phyloP scores from a whole-genome alignment of 2,113 vertebrate species.

The Pao palembangensis region DNA sequence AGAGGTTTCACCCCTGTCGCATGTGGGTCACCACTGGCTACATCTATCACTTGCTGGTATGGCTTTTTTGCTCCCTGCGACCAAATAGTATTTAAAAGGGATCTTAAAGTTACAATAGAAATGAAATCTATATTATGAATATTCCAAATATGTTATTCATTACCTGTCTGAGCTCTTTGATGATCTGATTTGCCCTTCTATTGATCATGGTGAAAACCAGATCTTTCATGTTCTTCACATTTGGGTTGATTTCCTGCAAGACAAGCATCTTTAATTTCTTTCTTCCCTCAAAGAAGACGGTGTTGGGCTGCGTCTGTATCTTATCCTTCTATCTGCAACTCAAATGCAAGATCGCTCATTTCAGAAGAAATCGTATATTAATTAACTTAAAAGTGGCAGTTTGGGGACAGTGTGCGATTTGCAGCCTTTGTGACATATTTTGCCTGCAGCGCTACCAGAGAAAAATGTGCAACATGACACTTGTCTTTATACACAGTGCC shows the following conservation, averaged over 20 bases:
- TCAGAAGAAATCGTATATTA: background rate
- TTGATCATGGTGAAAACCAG: conserved; percentile 14
- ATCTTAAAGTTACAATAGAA: background rate
- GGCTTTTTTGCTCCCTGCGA: conserved; percentile 57
- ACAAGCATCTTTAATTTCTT: conserved; percentile 29
- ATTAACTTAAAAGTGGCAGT: background rate
- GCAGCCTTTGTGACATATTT: too few species aligned
- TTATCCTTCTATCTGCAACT: too few species aligned
- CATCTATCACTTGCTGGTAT: conserved; percentile 59
- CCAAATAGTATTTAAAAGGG: conserved; percentile 2
- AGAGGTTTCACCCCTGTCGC: conserved; percentile 64
- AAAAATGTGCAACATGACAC: too few species aligned
- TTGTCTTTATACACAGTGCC: too few species aligned
- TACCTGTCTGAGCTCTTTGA: conserved; percentile 52
- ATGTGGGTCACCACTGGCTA: conserved; percentile 57
- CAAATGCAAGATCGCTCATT: background rate
- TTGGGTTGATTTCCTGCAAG: conserved; percentile 30
- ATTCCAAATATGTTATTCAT: background rate
- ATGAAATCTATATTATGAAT: background rate
- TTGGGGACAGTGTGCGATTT: too few species aligned
- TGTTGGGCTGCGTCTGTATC: background rate
- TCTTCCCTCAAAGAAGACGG: background rate
- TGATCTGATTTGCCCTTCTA: conserved; percentile 35
- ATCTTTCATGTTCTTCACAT: conserved; percentile 25
- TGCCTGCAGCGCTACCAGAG: too few species aligned